Evolutionary conservation across 1,140 invertebrate genomes (phyloP).

Genomic region (Physella acuta): DNA sequence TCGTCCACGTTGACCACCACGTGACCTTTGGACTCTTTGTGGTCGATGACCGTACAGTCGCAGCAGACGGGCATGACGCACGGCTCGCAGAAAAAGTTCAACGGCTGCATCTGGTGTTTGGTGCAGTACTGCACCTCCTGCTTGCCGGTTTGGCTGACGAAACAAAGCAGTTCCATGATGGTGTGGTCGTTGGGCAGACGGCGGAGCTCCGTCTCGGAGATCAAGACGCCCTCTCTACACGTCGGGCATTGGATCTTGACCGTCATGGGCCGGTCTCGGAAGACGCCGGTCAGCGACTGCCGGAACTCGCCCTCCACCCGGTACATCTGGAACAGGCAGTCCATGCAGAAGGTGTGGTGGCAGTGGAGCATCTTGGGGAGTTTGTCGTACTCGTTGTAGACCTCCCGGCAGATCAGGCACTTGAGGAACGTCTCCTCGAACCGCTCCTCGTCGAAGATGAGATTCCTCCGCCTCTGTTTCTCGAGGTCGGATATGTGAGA

Average conservation of each 20-base stretch:
- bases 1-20: conserved; percentile 53
- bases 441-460: conserved; percentile 52
- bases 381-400: conserved; percentile 50
- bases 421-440: conserved; percentile 55
- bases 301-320: conserved; percentile 54
- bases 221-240: conserved; percentile 90
- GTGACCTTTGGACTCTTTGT: conserved; percentile 52
- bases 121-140: conserved; percentile 48
- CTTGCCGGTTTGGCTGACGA: conserved; percentile 45
- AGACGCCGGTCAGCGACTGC: conserved; percentile 48
- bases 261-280: conserved; percentile 49
- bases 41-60: conserved; percentile 55
- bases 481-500: conserved; percentile 19
- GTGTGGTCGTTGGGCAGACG: conserved; percentile 53
- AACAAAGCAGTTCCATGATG: conserved; percentile 45
- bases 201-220: conserved; percentile 64
- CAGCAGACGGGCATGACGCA: conserved; percentile 53
- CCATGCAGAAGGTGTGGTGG: conserved; percentile 59
- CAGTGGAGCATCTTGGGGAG: conserved; percentile 56
- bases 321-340: conserved; percentile 63
- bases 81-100: conserved; percentile 57
- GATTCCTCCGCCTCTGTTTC: conserved; percentile 42
- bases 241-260: conserved; percentile 70
- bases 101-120: conserved; percentile 53
- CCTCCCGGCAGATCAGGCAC: conserved; percentile 55